Evolutionary conservation across 2,888 invertebrate species (phyloP).

Genomic region (Teleogryllus oceanicus): DNA sequence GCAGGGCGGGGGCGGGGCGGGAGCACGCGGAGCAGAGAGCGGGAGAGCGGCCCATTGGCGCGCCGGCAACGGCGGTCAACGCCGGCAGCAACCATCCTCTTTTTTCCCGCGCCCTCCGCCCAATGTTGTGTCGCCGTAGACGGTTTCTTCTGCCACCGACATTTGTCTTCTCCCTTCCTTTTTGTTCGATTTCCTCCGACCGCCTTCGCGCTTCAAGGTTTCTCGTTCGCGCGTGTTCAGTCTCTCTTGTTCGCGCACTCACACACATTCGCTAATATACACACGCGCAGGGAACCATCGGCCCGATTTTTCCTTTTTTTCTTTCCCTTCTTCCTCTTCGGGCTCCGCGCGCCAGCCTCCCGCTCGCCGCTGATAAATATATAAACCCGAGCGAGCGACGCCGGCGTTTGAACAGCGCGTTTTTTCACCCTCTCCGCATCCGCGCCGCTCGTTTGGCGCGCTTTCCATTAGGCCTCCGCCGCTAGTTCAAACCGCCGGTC

Average conservation of each 20-base stretch:
- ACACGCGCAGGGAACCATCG: too few species aligned
- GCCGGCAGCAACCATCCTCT: neutral
- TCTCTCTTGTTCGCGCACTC: too few species aligned
- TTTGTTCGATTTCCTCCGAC: neutral
- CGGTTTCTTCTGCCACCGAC: neutral
- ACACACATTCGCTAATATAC: too few species aligned
- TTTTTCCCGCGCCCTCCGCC: neutral
- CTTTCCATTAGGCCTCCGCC: neutral
- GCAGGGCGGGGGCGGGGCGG: neutral
- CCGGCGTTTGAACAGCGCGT: neutral
- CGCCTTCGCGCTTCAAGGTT: neutral
- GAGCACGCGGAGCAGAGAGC: neutral
- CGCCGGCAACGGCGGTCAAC: neutral
- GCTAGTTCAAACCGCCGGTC: neutral
- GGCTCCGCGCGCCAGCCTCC: neutral
- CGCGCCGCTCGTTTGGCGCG: neutral
- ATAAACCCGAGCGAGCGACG: neutral
- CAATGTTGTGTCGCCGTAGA: neutral
- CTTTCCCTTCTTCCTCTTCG: neutral
- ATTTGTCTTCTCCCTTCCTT: neutral
- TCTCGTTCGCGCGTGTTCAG: neutral
- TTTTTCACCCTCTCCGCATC: neutral
- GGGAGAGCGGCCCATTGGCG: neutral
- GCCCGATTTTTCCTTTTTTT: neutral
- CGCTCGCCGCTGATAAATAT: neutral